Evolutionary conservation across 2,888 invertebrate species (phyloP), one percentile per base, ranked within the genome.

Genomic region (Lasius fuliginosus): DNA sequence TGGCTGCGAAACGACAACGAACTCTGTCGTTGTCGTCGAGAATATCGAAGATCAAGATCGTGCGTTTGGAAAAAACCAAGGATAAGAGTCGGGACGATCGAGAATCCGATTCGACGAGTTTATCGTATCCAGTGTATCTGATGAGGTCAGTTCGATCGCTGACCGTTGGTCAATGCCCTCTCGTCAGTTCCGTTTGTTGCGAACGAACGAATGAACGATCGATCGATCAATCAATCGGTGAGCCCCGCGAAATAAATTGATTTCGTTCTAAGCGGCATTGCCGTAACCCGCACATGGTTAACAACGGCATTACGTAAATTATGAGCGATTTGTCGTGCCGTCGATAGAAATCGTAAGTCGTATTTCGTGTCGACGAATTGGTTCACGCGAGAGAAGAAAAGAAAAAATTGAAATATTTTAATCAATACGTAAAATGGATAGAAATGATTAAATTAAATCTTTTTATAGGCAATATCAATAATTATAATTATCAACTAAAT

Each of bases 141-240:
- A 89, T 82, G 85, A 89, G 86, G 86, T 89, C 83, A 89, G 73
- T 81, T 82, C 82, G 79, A 89, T 90, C 81, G 81, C 71, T 85
- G 82, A 85, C 79, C 83, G 67, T 75, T 85, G 89, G 86, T 90
- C 90, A 90, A 89, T 89, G 90, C 69, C 87, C 88, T 53, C 74
- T 46, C 42, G 68, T 74, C 64, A 49, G 82, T 84, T 84, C 56
- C 62, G 58, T 76, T 68, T 84, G 68, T 67, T 82, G 82, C 65
- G 27, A 82, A 83, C 64, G 77, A 87, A 75, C n/a, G 73, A 56
- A 53, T 56, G 67, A 64, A 1, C 56, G 77, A 81, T 2, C 75
- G 42, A 58, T 60, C 74, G 74, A 60, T 33, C 56, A 9, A 60
- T 46, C 79, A 12, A 18, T 56, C 58, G 6, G 23, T 46, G 40